phyloP scores from a whole-genome alignment of 2,888 invertebrate genomes.

The Scaptomyza tumidula region DNA sequence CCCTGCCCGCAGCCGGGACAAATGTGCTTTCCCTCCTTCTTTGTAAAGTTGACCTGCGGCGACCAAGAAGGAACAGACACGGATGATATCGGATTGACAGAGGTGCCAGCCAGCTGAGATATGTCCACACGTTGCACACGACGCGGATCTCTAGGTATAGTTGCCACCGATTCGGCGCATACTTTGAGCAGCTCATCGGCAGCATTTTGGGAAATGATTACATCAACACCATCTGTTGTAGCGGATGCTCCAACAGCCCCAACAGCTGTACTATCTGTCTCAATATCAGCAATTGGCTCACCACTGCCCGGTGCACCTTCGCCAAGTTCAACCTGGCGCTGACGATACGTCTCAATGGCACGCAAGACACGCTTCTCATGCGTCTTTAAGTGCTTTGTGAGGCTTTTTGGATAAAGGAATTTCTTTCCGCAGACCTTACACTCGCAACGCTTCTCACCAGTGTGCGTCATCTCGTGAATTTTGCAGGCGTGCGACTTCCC shows the following conservation, averaged over 20 bases:
- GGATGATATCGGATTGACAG: slow-evolving; percentile 81
- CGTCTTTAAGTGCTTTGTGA: slow-evolving; percentile 81
- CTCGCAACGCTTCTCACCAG: slow-evolving; percentile 81
- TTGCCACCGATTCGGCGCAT: slow-evolving; percentile 80
- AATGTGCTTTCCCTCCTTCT: slow-evolving; percentile 82
- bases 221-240: slow-evolving; percentile 28
- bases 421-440: slow-evolving; percentile 82
- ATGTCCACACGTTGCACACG: slow-evolving; percentile 81
- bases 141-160: slow-evolving; percentile 81
- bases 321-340: slow-evolving; percentile 77
- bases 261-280: slow-evolving; percentile 10
- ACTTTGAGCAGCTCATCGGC: slow-evolving; percentile 81
- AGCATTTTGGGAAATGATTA: slow-evolving; percentile 71
- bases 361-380: slow-evolving; percentile 82
- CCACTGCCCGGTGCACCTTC: slow-evolving; percentile 39
- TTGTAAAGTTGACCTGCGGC: slow-evolving; percentile 83
- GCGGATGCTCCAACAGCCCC: not conserved
- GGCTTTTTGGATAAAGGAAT: slow-evolving; percentile 81
- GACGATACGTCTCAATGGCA: slow-evolving; percentile 82
- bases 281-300: slow-evolving; percentile 34
- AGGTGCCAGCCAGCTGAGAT: slow-evolving; percentile 78
- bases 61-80: slow-evolving; percentile 82
- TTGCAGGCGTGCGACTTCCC: slow-evolving; percentile 82
- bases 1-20: slow-evolving; percentile 82
- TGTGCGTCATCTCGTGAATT: slow-evolving; percentile 83